Evolutionary conservation across 2,888 invertebrate species (phyloP).

Genomic region (Drosophila neonasuta): DNA sequence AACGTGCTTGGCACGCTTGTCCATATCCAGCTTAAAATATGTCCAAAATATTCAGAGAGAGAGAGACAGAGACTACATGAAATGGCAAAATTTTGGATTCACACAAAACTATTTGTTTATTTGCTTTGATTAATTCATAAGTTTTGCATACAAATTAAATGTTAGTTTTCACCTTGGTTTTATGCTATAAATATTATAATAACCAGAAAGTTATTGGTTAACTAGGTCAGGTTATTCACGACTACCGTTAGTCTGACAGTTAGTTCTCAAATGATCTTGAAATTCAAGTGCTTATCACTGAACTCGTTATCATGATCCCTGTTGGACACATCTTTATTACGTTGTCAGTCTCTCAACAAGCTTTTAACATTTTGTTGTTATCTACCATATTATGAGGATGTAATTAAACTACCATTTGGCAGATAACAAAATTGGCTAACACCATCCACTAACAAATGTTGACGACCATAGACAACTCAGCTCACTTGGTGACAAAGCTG

Average conservation of each 20-base stretch:
- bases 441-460: constrained; percentile 2
- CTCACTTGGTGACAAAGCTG: not conserved
- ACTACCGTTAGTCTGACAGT: not conserved
- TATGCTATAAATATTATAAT: constrained; percentile 14
- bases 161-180: constrained; percentile 14
- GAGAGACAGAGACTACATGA: not conserved
- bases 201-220: constrained; percentile 5
- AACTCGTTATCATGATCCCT: constrained; percentile 31
- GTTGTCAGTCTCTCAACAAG: constrained; percentile 31
- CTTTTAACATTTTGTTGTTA: constrained; percentile 41
- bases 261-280: constrained; percentile 13
- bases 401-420: constrained; percentile 30
- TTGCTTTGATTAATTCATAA: constrained; percentile 19
- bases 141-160: constrained; percentile 31
- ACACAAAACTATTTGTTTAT: constrained; percentile 22
- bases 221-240: constrained; percentile 16
- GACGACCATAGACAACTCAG: not conserved
- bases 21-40: constrained; percentile 24
- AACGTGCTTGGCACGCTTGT: constrained; percentile 74
- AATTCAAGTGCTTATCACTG: constrained; percentile 14
- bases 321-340: constrained; percentile 44
- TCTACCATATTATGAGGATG: constrained; percentile 6
- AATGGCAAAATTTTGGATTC: constrained; percentile 27
- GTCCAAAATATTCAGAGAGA: not conserved
- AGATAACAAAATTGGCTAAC: constrained; percentile 28